These are phyloP conservation scores for Galerucella nymphaeae DNA, from an alignment of 2,888 invertebrate genomes.

Conservation along the genomic window DNA sequence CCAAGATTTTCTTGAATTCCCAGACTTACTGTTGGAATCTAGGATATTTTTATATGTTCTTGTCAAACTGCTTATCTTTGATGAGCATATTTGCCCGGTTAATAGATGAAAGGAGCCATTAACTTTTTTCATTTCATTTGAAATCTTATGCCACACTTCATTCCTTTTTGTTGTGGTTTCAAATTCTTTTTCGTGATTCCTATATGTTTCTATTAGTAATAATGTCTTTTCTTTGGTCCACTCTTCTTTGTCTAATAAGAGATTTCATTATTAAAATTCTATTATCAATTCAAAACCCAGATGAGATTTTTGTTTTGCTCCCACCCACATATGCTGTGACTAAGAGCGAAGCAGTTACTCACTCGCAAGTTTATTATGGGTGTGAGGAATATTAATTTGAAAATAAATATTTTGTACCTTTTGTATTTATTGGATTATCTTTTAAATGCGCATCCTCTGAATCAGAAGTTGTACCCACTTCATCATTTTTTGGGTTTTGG, in stretches of 20 bases:
- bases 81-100: conserved; percentile 27
- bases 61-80: conserved; percentile 26
- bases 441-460: background rate
- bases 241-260: too few relatives aligned
- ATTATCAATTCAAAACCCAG: background rate
- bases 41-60: conserved; percentile 22
- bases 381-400: background rate
- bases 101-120: conserved; percentile 8
- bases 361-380: background rate
- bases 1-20: conserved; percentile 25
- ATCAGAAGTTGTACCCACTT: background rate
- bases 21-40: conserved; percentile 26
- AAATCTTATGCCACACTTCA: conserved; percentile 20
- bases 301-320: background rate
- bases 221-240: background rate
- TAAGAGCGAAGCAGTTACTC: background rate
- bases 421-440: background rate
- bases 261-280: too few relatives aligned
- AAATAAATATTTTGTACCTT: background rate
- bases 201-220: conserved; percentile 24
- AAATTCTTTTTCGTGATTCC: conserved; percentile 16
- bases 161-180: conserved; percentile 22
- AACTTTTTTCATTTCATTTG: conserved; percentile 3
- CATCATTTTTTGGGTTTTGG: background rate
- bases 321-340: background rate